phyloP scores from a whole-genome alignment of 1,140 invertebrate genomes.

The Drosophila sproati region DNA sequence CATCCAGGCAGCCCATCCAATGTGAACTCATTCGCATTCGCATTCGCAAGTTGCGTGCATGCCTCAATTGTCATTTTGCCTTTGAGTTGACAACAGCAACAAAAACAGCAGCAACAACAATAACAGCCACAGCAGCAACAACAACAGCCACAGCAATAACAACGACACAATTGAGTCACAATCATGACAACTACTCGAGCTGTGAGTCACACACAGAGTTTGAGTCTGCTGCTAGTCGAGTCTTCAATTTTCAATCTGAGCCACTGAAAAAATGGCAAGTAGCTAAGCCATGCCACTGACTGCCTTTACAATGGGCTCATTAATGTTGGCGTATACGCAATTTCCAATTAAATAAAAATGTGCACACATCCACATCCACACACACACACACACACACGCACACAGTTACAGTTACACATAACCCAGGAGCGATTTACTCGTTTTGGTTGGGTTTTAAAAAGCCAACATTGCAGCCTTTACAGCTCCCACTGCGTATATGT shows the following conservation, averaged over 20 bases:
- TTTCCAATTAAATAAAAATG: constrained; percentile 80
- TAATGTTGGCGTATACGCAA: constrained; percentile 74
- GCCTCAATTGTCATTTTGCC: constrained; percentile 41
- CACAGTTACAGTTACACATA: not conserved
- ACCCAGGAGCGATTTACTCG: constrained; percentile 58
- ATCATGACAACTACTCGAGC: constrained; percentile 69
- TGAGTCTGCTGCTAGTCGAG: constrained; percentile 9
- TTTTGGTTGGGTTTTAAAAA: constrained; percentile 68
- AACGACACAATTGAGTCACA: constrained; percentile 74
- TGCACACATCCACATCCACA: constrained; percentile 7
- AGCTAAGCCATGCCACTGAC: constrained; percentile 25
- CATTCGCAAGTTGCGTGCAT: constrained; percentile 66
- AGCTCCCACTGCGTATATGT: constrained; percentile 24
- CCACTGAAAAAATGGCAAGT: constrained; percentile 16
- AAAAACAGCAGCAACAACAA: constrained; percentile 42
- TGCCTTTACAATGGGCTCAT: constrained; percentile 72
- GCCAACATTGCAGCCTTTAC: constrained; percentile 60
- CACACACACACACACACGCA: constrained; percentile 15
- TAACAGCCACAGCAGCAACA: constrained; percentile 15
- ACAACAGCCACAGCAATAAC: constrained; percentile 11
- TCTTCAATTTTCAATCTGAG: constrained; percentile 6
- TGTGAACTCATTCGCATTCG: constrained; percentile 18
- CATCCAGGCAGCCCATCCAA: constrained; percentile 21
- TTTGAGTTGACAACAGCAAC: constrained; percentile 55
- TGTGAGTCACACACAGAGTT: constrained; percentile 9